phyloP scores from a whole-genome alignment of 2,113 vertebrate species.

The Saguinus imperator region DNA sequence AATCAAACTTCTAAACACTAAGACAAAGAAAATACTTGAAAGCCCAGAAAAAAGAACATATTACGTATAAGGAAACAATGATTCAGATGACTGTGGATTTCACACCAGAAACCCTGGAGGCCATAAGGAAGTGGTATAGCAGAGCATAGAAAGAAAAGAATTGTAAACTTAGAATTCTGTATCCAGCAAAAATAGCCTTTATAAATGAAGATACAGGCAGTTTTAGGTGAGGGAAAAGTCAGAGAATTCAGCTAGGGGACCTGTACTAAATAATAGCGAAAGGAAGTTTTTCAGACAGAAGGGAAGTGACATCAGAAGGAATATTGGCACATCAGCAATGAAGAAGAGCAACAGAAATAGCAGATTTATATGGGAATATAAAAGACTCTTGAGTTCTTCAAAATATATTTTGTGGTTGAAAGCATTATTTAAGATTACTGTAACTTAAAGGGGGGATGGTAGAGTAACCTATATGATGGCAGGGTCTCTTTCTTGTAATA shows the following conservation, averaged over 20 bases:
- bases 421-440: not conserved
- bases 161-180: not conserved
- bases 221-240: too few relatives aligned
- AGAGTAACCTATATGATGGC: not conserved
- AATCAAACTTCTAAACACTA: not conserved
- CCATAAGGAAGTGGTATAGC: not conserved
- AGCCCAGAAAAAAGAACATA: not conserved
- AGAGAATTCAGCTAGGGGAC: too few relatives aligned
- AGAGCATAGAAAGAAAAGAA: not conserved
- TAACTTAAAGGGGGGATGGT: not conserved
- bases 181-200: not conserved
- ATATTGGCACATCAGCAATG: not conserved
- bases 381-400: slow-evolving; percentile 6
- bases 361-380: not conserved
- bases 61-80: not conserved
- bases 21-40: not conserved
- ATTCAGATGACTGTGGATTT: not conserved
- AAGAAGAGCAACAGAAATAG: not conserved
- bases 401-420: not conserved
- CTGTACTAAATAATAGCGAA: not conserved
- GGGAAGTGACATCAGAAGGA: not conserved
- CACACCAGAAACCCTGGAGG: not conserved
- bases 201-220: not conserved
- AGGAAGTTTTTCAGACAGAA: not conserved
- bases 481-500: not conserved